Conservation (phyloP, 2,113 vertebrate species). For the Xyliphius kryptos region DNA sequence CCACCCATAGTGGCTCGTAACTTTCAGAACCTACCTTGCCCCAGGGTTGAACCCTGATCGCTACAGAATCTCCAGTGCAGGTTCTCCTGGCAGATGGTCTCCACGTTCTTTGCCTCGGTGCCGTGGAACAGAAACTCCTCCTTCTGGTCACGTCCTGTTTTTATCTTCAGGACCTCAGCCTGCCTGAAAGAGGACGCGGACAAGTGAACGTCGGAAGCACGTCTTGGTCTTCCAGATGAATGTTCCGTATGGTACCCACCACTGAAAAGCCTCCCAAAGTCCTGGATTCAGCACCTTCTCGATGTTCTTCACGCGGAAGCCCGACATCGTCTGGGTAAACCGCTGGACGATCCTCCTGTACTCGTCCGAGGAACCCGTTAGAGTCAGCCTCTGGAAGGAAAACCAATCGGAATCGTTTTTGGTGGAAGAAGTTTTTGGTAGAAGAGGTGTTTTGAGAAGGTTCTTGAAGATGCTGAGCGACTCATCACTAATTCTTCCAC, state of each 20-base stretch:
- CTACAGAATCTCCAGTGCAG: slow-evolving; percentile 57
- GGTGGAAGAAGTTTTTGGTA: no score
- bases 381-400: slow-evolving; percentile 20
- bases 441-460: no score
- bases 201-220: no score
- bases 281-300: slow-evolving; percentile 36
- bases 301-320: slow-evolving; percentile 17
- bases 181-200: slow-evolving; percentile 46
- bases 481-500: no score
- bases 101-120: slow-evolving; percentile 22
- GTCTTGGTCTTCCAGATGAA: no score
- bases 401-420: background rate
- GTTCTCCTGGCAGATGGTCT: slow-evolving; percentile 54
- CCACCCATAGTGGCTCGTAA: no score
- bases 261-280: slow-evolving; percentile 32
- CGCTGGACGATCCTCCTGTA: slow-evolving; percentile 4
- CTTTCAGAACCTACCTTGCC: slow-evolving; percentile 46
- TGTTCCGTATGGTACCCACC: slow-evolving; percentile 9
- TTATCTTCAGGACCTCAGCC: slow-evolving; percentile 51
- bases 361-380: slow-evolving; percentile 6
- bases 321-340: slow-evolving; percentile 22
- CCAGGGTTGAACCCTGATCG: slow-evolving; percentile 47
- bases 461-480: no score
- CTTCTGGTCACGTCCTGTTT: slow-evolving; percentile 46
- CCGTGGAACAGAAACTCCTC: slow-evolving; percentile 50